A percentile compares a stretch with the other conserved stretches of the same genome.
Evolutionary conservation across 2,888 invertebrate genomes (phyloP).

Genomic region (Drosophila meridionalis): DNA sequence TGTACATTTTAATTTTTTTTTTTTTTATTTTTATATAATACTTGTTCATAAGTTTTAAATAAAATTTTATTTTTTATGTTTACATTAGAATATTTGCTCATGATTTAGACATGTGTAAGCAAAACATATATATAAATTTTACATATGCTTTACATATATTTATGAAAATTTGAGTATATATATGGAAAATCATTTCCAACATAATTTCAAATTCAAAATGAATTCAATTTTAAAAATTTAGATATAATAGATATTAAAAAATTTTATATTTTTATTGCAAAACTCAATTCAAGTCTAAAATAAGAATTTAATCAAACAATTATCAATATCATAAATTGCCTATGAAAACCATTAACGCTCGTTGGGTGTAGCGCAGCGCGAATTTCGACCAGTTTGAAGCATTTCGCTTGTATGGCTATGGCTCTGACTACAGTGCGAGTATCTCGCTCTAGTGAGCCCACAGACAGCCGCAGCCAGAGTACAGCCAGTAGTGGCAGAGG

Average conservation of each 20-base stretch:
- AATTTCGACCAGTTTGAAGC: conserved; percentile 54
- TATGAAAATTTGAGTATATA: no score
- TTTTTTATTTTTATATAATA: no score
- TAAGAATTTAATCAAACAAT: background rate
- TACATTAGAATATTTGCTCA: no score
- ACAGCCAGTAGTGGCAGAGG: conserved; percentile 55
- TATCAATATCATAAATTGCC: background rate
- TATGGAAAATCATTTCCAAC: no score
- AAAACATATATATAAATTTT: no score
- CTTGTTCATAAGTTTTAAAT: no score
- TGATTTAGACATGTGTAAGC: no score
- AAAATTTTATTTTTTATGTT: no score
- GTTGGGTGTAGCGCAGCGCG: conserved; percentile 37
- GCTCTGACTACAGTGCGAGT: conserved; percentile 42
- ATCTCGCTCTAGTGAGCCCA: conserved; percentile 59
- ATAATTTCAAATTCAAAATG: no score
- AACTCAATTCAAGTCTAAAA: background rate
- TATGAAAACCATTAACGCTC: conserved; percentile 31
- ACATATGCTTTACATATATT: no score
- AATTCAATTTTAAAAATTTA: no score
- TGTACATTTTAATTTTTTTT: no score
- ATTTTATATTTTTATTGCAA: background rate
- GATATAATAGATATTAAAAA: background rate
- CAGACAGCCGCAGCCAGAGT: conserved; percentile 57
- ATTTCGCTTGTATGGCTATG: conserved; percentile 51